A percentile compares a stretch with the other conserved stretches of the same genome.
Conservation (phyloP, 2,797 vertebrate genomes). For the Bovichtus variegatus region DNA sequence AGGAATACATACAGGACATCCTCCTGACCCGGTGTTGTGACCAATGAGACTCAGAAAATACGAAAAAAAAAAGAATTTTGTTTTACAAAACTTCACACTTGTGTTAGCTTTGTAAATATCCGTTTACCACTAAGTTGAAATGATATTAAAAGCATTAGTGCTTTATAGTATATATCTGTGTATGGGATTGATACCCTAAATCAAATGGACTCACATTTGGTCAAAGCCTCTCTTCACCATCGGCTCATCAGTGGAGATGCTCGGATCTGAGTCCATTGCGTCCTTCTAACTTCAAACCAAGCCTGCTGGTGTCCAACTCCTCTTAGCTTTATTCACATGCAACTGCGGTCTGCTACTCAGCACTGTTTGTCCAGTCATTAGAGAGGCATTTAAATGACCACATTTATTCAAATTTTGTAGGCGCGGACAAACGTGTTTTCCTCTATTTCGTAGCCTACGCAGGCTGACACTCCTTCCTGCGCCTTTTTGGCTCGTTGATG, state of each 20-base stretch:
- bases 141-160: neutral
- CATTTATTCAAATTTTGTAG: conserved; percentile 18
- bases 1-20: neutral
- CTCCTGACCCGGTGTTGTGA: neutral
- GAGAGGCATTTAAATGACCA: conserved; percentile 30
- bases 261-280: conserved; percentile 18
- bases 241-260: conserved; percentile 25
- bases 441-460: conserved; percentile 5
- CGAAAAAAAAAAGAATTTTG: too few species aligned
- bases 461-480: conserved; percentile 37
- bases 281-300: conserved; percentile 19
- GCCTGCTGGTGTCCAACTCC: conserved; percentile 26
- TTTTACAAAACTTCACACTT: neutral
- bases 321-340: neutral
- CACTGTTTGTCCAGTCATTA: neutral
- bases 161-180: neutral
- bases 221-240: conserved; percentile 66
- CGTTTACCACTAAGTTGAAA: neutral
- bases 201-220: conserved; percentile 80
- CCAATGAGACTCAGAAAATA: neutral
- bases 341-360: neutral
- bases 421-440: conserved; percentile 30
- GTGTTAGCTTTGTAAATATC: neutral
- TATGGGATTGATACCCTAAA: neutral
- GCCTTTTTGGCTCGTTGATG: neutral